Percentiles rank a stretch among this genome's conserved stretches.
phyloP scores from a whole-genome alignment of 1,140 invertebrate species.

The Ephestia elutella region DNA sequence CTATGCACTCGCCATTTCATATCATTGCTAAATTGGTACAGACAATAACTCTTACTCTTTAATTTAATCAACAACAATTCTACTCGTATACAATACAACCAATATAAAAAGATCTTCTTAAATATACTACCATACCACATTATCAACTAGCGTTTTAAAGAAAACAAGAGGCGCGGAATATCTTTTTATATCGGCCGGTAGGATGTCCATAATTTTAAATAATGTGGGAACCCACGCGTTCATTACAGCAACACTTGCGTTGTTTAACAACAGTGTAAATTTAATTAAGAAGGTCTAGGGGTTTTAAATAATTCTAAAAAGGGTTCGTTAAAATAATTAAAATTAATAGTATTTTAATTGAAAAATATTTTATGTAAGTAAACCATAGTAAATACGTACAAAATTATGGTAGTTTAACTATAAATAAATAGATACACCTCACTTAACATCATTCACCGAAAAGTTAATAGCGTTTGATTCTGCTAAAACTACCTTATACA shows the following conservation, averaged over 20 bases:
- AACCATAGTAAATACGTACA: too few relatives aligned
- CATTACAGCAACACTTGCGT: conserved; percentile 22
- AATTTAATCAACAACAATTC: conserved; percentile 66
- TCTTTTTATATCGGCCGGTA: conserved; percentile 27
- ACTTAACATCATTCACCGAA: too few relatives aligned
- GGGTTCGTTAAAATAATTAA: conserved; percentile 16
- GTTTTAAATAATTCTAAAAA: conserved; percentile 9
- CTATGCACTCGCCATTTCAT: conserved; percentile 45
- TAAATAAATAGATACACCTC: too few relatives aligned
- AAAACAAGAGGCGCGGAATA: not conserved
- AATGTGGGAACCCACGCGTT: conserved; percentile 36
- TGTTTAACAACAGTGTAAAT: conserved; percentile 19
- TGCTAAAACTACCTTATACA: too few relatives aligned
- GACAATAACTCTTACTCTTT: conserved; percentile 63
- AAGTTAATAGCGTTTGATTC: too few relatives aligned
- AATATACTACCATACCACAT: conserved; percentile 13
- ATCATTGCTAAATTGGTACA: conserved; percentile 63
- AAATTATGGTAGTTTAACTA: too few relatives aligned
- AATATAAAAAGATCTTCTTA: conserved; percentile 35
- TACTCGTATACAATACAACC: conserved; percentile 42
- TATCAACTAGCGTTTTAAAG: not conserved
- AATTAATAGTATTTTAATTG: not conserved
- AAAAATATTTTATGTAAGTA: not conserved
- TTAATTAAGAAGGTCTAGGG: conserved; percentile 15
- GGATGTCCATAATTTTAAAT: conserved; percentile 43